Base-by-base conservation (phyloP, 2,113 vertebrate species). In the Pteropus alecto region DNA sequence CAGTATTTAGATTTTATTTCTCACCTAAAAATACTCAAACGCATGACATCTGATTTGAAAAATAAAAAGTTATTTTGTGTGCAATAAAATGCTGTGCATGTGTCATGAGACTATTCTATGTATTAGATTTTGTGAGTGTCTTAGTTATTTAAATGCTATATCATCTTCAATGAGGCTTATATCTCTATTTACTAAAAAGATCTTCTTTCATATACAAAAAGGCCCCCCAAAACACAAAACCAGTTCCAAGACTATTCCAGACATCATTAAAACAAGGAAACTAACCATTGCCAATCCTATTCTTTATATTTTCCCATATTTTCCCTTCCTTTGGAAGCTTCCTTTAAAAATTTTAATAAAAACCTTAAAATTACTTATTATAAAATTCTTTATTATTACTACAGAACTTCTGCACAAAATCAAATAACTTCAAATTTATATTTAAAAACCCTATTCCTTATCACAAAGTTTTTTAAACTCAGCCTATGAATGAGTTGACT, bases 391-490 rank as follows among this genome's bases (percentile, higher is more conserved):
- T 90, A 76, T 87, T 76, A 14, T 81, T 65, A 81, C 15, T 65
- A 60, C 5, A 92, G 2, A 84, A 89, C 24, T 94, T 54, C 46
- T 51, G 84, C 68, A 58, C 19, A 77, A 16, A 82, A 81, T 81
- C 15, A 93, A 93, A 73, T 87, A 77, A 74, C 77, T 86, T 90
- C 60, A 77, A 71, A 81, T 71, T 58, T 21, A 91, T 78, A 93
- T 88, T 24, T 26, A 97, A 91, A 91, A 77, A 76, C 26, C 35
- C 26, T 76, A 86, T 56, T 18, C 43, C 6, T 82, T 85, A 15
- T 96, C 76, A 87, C 33, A 83, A 82, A 33, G 56, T 87, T 95
- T 84, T 78, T 74, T 74, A 88, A 60, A 82, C 28, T 94, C 38
- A n/a, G 60, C 11, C 58, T 83, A 56, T 33, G n/a, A 92, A 92